Base-by-base conservation (phyloP, 2,888 invertebrate species). In the Tubulanus polymorphus region DNA sequence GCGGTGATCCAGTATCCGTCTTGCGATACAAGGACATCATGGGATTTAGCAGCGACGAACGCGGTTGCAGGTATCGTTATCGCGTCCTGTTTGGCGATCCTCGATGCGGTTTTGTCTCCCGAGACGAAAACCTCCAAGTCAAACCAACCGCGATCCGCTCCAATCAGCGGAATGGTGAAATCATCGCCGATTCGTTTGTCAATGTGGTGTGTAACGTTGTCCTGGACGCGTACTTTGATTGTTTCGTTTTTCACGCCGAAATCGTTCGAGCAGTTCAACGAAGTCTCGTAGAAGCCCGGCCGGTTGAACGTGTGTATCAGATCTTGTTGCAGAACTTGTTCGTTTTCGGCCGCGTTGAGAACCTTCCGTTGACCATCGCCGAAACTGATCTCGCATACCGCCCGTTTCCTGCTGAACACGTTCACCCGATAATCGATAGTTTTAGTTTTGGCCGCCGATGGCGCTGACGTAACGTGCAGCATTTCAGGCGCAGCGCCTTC, bases 251-350 rank as follows among this genome's bases (percentile, higher is more conserved):
- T 60, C 15, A 51, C 26, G 5, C 75, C 74, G 55, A 71, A 71
- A 1, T 59, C 50, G 54, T 76, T 75, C 5, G 51, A 52, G 53
- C 74, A 74, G 2, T 52, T 55, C 1, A 66, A 63, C 3, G 54
- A 37, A n/a, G 66, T 51, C 23, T 63, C 56, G 57, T 69, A 74
- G 18, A 63, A 61, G 8, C 75, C 74, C 18, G 64, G 60, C 1
- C 47, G 32, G 0, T 28, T n/a, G 56, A 66, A 75, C 1, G 48
- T 51, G 53, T 72, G 64, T 1, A 37, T 46, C 0, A 56, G 26
- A 5, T 52, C 26, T 1, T 60, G 35, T 52, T 57, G 15, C 56
- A 53, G 20, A 68, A 62, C 37, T 60, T 66, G 2, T 54, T 55
- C 1, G 28, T 37, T 32, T 63, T 56, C 41, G 3, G 41, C 23